Evolutionary conservation across 2,113 vertebrate genomes (phyloP).

Genomic region (Dipodomys stephensi): DNA sequence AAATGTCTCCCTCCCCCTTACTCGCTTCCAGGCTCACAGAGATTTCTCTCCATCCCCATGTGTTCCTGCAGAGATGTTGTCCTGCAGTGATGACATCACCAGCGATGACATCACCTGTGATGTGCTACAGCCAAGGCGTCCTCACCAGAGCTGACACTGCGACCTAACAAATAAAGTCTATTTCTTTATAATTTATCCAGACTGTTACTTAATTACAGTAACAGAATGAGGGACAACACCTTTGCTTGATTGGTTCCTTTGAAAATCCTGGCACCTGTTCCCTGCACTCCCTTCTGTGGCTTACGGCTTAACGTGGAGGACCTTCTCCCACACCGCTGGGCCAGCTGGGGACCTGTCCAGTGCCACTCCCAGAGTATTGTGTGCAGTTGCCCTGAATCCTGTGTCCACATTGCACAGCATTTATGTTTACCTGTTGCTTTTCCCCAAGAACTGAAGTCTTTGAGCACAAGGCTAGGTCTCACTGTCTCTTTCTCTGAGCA

Average conservation of each 20-base stretch:
- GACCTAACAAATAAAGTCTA: background rate
- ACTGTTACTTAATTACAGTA: background rate
- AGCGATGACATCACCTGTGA: background rate
- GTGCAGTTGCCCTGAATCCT: background rate
- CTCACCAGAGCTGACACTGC: background rate
- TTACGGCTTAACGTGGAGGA: background rate
- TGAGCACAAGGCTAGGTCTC: background rate
- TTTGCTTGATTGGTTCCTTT: background rate
- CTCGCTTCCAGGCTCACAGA: background rate
- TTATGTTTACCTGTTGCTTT: background rate
- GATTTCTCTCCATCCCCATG: background rate
- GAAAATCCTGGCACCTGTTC: background rate
- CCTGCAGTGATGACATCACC: background rate
- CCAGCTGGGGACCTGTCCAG: background rate
- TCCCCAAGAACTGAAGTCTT: background rate
- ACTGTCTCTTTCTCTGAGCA: background rate
- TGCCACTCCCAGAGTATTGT: background rate
- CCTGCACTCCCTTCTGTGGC: background rate
- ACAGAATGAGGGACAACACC: background rate
- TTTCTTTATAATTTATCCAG: background rate
- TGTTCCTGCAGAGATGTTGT: too few species aligned
- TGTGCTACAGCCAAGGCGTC: too few species aligned
- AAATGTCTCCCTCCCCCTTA: background rate
- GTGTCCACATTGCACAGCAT: background rate
- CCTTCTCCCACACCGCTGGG: background rate